phyloP scores from a whole-genome alignment of 2,797 vertebrate genomes.

The Eremophila alpestris region DNA sequence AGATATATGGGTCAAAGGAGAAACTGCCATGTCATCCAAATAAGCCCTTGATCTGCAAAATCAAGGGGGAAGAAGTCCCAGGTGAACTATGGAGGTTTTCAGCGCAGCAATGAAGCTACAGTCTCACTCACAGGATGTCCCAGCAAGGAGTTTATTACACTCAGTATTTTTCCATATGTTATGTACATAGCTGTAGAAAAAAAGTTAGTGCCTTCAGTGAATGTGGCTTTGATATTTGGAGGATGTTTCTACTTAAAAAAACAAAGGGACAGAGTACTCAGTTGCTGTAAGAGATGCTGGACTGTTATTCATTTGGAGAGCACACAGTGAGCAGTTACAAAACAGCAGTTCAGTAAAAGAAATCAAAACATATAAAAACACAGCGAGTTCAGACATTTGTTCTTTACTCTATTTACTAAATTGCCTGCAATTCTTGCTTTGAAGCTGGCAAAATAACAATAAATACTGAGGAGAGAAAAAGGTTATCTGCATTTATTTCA shows the following conservation, averaged over 20 bases:
- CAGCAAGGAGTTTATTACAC: neutral
- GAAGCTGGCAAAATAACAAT: constrained; percentile 8
- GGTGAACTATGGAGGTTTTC: neutral
- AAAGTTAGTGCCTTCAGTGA: neutral
- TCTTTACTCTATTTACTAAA: constrained; percentile 11
- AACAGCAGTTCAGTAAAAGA: constrained; percentile 19
- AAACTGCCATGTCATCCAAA: neutral
- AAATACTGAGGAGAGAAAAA: constrained; percentile 33
- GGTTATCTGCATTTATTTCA: constrained; percentile 15
- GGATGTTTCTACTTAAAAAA: constrained; percentile 39
- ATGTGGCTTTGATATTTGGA: constrained; percentile 29
- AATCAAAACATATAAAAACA: neutral
- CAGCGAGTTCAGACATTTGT: neutral
- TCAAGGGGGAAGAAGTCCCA: neutral
- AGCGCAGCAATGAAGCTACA: neutral
- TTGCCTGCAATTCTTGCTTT: neutral
- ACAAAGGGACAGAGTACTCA: neutral
- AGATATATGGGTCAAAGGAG: neutral
- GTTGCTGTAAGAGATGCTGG: neutral
- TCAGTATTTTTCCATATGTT: constrained; percentile 8
- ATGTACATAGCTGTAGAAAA: neutral
- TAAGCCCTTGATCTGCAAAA: neutral
- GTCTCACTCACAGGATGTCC: neutral
- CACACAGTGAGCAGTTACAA: neutral
- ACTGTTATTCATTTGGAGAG: neutral